A percentile compares a stretch with the other conserved stretches of the same genome.
Conservation (phyloP, 1,140 invertebrate species). For the Dicyema japonicum region DNA sequence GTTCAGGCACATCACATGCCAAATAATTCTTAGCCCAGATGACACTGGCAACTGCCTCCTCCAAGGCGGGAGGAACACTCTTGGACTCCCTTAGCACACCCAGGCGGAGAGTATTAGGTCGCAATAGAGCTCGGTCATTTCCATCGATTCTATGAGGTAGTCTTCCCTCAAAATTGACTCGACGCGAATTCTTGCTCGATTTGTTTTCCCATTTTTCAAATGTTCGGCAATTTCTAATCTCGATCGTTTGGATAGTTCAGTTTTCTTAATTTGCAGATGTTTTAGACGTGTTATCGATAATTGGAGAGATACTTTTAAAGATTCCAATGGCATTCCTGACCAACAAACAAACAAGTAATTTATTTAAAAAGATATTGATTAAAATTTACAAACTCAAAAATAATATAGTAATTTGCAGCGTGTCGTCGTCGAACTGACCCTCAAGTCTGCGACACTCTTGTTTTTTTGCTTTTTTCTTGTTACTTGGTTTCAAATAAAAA, state of each 20-base stretch:
- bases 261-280: constrained; percentile 2
- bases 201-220: neutral
- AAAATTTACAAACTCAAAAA: too few relatives aligned
- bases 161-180: constrained; percentile 2
- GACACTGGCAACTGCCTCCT: constrained; percentile 68
- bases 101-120: neutral
- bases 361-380: too few relatives aligned
- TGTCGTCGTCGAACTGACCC: too few relatives aligned
- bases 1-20: constrained; percentile 17
- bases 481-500: too few relatives aligned
- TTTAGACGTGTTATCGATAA: too few relatives aligned
- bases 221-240: constrained; percentile 2
- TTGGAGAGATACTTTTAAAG: too few relatives aligned
- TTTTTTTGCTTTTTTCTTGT: too few relatives aligned
- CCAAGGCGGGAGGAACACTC: constrained; percentile 52
- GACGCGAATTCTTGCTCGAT: constrained; percentile 1
- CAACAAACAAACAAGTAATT: too few relatives aligned
- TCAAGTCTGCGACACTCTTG: too few relatives aligned
- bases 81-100: neutral
- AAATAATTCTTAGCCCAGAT: constrained; percentile 70
- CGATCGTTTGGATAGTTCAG: constrained; percentile 2
- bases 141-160: constrained; percentile 1
- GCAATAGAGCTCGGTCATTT: constrained; percentile 2
- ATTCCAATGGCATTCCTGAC: too few relatives aligned
- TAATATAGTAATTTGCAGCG: too few relatives aligned